Base-by-base conservation (phyloP, 2,888 invertebrate species). In the Oxyteleia sp. region DNA sequence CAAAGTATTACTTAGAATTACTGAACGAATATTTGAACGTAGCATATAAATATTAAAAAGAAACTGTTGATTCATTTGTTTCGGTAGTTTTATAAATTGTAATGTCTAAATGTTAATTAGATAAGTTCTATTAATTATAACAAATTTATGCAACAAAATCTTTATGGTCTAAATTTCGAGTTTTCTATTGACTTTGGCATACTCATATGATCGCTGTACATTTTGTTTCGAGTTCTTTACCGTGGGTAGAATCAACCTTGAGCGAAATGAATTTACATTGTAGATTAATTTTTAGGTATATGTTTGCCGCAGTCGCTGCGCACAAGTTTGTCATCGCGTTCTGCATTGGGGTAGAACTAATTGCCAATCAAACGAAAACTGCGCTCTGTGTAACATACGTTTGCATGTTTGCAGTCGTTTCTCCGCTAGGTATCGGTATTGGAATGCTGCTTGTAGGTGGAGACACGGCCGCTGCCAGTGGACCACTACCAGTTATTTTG, bases 301-400 rank as follows among this genome's bases (percentile, higher is more conserved):
- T 98, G 96, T 96, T 97, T 90, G 97, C 95, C 3, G 98, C 97
- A 0, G 96, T 98, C 0, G 95, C 97, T 0, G 96, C 97, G 0
- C 98, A 98, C 93, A 98, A 98, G 92, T 94, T 97, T 53, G 97
- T 98, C 20, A 96, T 98, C 82, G 97, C 97, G 0, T 98, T 98
- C 92, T 98, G 98, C 91, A 96, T 98, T 66, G 98, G 98, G 2
- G 96, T 98, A 41, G 97, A 98, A 91, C 93, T 98, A 53, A 95
- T 97, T 49, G 95, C 96, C 23, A 95, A 96, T 0, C 95, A 95
- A 49, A 96, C 97, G 0, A 95, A 95, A 86, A 94, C 94, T 4
- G 93, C 94, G 85, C 92, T 97, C 35, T 94, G 95, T 1, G 91
- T 96, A 4, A 92, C 96, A 5, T 97, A 97, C 92, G 95, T 97